Percentiles rank a stretch among this genome's conserved stretches.
These are phyloP conservation scores for Trichosurus vulpecula DNA, from an alignment of 2,797 vertebrate species.

Conservation along the genomic window DNA sequence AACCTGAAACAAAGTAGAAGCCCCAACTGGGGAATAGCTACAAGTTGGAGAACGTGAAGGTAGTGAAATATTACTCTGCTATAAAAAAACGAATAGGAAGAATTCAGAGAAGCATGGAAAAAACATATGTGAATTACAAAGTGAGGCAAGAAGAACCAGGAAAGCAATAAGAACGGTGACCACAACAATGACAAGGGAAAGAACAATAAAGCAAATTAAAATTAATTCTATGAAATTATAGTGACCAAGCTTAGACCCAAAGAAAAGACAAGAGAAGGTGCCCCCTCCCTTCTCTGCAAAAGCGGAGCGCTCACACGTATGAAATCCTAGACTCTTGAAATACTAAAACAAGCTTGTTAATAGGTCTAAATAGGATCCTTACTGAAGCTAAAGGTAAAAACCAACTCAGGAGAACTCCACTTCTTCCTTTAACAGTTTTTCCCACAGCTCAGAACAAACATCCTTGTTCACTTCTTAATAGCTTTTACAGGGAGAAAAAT, in stretches of 20 bases:
- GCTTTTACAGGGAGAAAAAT: slow-evolving; percentile 25
- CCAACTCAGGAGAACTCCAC: slow-evolving; percentile 30
- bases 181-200: neutral
- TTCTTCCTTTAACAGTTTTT: slow-evolving; percentile 15
- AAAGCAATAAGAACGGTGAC: neutral
- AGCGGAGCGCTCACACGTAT: neutral
- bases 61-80: neutral
- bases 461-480: neutral
- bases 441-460: neutral
- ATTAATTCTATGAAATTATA: neutral
- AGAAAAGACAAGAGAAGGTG: neutral
- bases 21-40: neutral
- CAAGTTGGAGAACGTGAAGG: neutral
- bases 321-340: neutral
- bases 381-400: slow-evolving; percentile 15
- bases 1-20: neutral
- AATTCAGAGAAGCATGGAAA: neutral
- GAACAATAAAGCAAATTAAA: neutral
- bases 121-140: neutral
- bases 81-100: neutral
- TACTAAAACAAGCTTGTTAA: slow-evolving; percentile 3
- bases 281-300: neutral
- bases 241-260: neutral
- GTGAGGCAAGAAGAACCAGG: neutral
- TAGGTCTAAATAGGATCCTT: neutral